Evolutionary conservation across 2,113 vertebrate species (phyloP).

Genomic region (Cnemophilus loriae): DNA sequence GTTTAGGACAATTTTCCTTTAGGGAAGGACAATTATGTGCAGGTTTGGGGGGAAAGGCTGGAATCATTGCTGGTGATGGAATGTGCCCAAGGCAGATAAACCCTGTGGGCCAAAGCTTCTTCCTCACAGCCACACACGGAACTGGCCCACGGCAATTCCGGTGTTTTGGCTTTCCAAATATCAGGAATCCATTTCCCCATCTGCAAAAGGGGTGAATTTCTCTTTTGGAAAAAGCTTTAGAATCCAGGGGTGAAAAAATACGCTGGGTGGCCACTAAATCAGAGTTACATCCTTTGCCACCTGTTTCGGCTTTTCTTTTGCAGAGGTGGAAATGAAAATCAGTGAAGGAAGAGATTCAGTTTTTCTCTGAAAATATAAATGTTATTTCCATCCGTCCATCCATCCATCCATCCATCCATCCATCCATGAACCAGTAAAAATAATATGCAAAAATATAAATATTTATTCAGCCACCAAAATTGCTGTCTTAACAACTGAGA

Average conservation of each 20-base stretch:
- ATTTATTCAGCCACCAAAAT: slow-evolving; percentile 1
- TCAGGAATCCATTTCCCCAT: neutral
- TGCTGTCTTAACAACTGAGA: neutral
- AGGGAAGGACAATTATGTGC: neutral
- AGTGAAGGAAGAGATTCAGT: neutral
- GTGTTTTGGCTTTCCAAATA: neutral
- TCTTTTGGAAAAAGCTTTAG: neutral
- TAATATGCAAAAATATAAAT: neutral
- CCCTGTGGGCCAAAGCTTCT: neutral
- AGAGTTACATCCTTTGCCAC: neutral
- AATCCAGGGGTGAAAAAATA: neutral
- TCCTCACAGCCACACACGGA: rapidly evolving
- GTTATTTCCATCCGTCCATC: neutral
- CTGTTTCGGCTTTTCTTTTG: neutral
- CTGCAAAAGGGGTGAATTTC: neutral
- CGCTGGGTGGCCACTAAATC: neutral
- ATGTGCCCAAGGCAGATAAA: neutral
- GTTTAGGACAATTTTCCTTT: neutral
- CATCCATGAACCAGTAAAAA: neutral
- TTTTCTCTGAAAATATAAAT: neutral
- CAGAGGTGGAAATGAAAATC: neutral
- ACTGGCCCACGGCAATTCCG: neutral
- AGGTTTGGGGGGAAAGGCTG: neutral
- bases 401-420: neutral
- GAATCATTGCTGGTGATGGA: neutral